Evolutionary conservation across 2,888 invertebrate genomes (phyloP).

Genomic region (Drosophila cognata): DNA sequence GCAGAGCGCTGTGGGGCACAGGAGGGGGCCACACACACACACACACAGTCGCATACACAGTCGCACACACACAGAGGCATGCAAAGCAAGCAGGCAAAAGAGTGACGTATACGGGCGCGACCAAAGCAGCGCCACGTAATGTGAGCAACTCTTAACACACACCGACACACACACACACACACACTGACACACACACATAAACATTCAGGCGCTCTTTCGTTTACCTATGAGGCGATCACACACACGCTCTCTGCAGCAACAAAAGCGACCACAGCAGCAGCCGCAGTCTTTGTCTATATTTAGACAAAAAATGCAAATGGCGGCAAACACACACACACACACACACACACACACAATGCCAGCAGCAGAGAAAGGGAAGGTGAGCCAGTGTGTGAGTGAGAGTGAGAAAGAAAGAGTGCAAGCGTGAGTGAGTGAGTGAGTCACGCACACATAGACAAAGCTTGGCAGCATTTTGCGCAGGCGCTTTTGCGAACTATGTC

Average conservation of each 20-base stretch:
- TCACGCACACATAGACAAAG: constrained; percentile 35
- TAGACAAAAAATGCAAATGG: constrained; percentile 80
- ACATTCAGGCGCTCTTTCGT: constrained; percentile 21
- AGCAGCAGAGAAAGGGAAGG: neutral
- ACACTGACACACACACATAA: neutral
- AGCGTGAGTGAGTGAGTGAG: constrained; percentile 5
- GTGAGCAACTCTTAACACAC: constrained; percentile 31
- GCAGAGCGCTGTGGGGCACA: constrained; percentile 32
- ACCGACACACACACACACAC: neutral
- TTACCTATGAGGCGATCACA: constrained; percentile 53
- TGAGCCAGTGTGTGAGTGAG: neutral
- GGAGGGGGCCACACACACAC: constrained; percentile 16
- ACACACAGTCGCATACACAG: no score
- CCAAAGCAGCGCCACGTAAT: constrained; percentile 67
- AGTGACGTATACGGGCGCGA: constrained; percentile 60
- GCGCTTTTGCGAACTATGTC: constrained; percentile 35
- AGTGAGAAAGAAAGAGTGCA: neutral
- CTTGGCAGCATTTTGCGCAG: constrained; percentile 59
- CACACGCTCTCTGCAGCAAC: constrained; percentile 10
- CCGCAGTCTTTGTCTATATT: constrained; percentile 68
- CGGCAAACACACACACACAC: constrained; percentile 41
- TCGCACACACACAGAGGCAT: neutral
- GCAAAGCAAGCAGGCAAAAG: constrained; percentile 16
- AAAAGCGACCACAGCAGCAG: constrained; percentile 26
- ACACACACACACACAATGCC: constrained; percentile 16